Evolutionary conservation across 2,888 invertebrate species (phyloP).

Genomic region (Tenodera sinensis): DNA sequence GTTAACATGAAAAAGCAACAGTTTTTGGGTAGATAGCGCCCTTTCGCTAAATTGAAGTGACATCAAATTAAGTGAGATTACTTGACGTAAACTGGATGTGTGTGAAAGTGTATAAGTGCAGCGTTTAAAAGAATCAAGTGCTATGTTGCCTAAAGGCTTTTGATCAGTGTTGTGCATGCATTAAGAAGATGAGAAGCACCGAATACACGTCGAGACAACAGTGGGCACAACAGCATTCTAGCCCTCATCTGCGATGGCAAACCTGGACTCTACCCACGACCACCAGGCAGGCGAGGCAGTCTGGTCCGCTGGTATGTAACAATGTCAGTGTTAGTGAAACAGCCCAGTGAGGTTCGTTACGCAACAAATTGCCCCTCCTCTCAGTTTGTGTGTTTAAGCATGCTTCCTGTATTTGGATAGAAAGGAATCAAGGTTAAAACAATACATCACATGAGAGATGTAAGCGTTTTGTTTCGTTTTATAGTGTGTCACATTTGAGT

Average conservation of each 20-base stretch:
- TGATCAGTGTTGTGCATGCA: background rate
- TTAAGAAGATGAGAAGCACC: background rate
- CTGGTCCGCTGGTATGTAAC: conserved; percentile 26
- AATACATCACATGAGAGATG: background rate
- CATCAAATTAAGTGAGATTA: too few relatives aligned
- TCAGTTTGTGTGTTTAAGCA: background rate
- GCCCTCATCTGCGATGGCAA: conserved; percentile 48
- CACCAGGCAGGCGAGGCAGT: conserved; percentile 38
- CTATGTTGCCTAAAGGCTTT: background rate
- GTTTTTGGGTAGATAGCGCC: too few relatives aligned
- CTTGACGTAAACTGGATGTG: too few relatives aligned
- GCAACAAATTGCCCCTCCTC: background rate
- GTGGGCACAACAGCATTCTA: conserved; percentile 27
- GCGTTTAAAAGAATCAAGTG: too few relatives aligned
- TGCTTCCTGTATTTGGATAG: background rate
- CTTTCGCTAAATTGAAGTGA: too few relatives aligned
- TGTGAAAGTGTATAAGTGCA: too few relatives aligned
- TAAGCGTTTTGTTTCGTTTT: too few relatives aligned
- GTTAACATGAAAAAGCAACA: too few relatives aligned
- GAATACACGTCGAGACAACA: conserved; percentile 26
- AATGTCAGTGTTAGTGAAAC: background rate
- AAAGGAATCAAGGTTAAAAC: background rate
- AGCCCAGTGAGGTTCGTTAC: background rate
- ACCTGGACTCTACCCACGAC: conserved; percentile 52
- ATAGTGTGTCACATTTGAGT: too few relatives aligned